Base-by-base conservation (phyloP, 2,888 invertebrate genomes). In the Lymantria dispar region DNA sequence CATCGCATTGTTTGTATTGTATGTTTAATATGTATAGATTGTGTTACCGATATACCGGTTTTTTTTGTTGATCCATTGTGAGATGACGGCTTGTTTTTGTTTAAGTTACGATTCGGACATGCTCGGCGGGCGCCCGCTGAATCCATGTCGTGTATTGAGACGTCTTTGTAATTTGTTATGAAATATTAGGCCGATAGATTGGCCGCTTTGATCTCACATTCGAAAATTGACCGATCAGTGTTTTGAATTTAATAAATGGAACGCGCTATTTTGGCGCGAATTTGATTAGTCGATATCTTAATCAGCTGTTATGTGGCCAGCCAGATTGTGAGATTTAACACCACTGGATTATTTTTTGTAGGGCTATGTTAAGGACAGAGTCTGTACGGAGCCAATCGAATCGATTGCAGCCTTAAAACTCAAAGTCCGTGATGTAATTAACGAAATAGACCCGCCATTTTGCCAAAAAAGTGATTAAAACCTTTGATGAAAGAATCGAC, bases 1-100 rank as follows among this genome's bases (percentile, higher is more conserved):
- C 87, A 78, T 83, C 73, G 78, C 81, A 84, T 89, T 91, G 91
- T 91, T 91, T 90, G 89, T 87, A 83, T 90, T 90, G 85, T 87
- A 76, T 76, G 86, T 87, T 87, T 87, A 87, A 87, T 87, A 86
- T 74, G 79, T 80, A 81, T 78, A 87, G 89, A 91, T 90, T 83
- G 89, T 89, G 90, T 88, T 90, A 91, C 82, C 81, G 90, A 91
- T 91, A 90, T 87, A 89, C 88, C 69, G 76, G 64, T 77, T 85
- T 84, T 22, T 65, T 85, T 85, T 83, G 76, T 78, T 50, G 55
- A 56, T 64, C 72, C 78, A 75, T 80, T 76, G 78, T 75, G 70
- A 76, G 78, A 80, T 77, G 82, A 75, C 72, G 77, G 72, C 66
- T 70, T 70, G 76, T 78, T 81, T 81, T 83, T 81, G 78, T 79